phyloP scores from a whole-genome alignment of 1,140 invertebrate genomes.

The Diorhabda carinulata region DNA sequence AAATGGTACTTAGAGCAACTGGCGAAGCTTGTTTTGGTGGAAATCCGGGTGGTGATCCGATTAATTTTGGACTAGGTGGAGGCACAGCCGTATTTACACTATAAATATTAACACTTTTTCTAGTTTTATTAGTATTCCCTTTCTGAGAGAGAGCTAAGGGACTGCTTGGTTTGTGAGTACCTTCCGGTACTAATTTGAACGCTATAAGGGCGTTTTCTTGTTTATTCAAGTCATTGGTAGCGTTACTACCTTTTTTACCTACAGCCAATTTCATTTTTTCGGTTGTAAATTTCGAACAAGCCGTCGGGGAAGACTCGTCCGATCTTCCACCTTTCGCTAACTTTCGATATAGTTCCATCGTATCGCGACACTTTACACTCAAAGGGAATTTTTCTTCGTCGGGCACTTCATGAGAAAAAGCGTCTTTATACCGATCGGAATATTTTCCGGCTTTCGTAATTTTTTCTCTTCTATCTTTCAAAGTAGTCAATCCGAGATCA shows the following conservation, averaged over 20 bases:
- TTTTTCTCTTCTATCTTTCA: conserved; percentile 38
- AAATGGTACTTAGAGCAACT: conserved; percentile 31
- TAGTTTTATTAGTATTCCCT: conserved; percentile 22
- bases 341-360: conserved; percentile 27
- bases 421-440: conserved; percentile 41
- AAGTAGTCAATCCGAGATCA: conserved; percentile 36
- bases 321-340: conserved; percentile 21
- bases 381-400: conserved; percentile 31
- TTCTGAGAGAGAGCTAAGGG: conserved; percentile 11
- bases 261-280: conserved; percentile 26
- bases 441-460: conserved; percentile 43
- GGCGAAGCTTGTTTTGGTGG: conserved; percentile 16
- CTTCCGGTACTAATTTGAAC: conserved; percentile 35
- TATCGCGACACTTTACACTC: conserved; percentile 30
- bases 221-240: conserved; percentile 44
- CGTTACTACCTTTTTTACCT: conserved; percentile 38
- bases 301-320: conserved; percentile 11
- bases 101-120: conserved; percentile 31
- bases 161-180: conserved; percentile 16
- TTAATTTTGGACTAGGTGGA: conserved; percentile 16
- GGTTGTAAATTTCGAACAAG: conserved; percentile 14
- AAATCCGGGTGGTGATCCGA: conserved; percentile 17
- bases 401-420: conserved; percentile 34
- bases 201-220: conserved; percentile 37
- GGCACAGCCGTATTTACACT: conserved; percentile 12